Conservation (phyloP, 2,797 vertebrate species). For the Vireo griseus region DNA sequence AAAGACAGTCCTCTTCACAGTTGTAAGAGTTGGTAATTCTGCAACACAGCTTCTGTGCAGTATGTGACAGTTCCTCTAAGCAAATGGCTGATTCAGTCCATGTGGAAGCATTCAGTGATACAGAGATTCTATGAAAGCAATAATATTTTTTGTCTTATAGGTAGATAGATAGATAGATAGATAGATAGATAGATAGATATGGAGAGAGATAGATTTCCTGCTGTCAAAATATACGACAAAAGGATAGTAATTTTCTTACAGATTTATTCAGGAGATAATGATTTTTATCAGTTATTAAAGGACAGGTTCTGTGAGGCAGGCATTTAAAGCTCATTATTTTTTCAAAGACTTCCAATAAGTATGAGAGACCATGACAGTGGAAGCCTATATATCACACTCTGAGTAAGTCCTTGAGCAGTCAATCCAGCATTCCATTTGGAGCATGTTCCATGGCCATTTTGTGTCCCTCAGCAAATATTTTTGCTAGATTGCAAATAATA, state of each 20-base stretch:
- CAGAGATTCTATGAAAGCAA: neutral
- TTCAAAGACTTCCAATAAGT: neutral
- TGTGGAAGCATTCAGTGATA: neutral
- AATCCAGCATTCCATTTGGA: neutral
- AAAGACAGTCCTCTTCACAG: neutral
- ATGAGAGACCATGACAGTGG: neutral
- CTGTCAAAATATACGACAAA: neutral
- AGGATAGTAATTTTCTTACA: neutral
- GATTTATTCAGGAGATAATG: slow-evolving; percentile 7
- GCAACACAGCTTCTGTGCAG: neutral
- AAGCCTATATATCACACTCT: neutral
- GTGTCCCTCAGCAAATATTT: neutral
- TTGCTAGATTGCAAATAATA: neutral
- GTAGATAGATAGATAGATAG: neutral
- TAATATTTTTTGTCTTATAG: neutral
- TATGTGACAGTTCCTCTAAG: neutral
- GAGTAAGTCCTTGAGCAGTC: neutral
- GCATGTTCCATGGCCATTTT: neutral
- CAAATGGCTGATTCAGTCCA: neutral
- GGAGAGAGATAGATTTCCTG: neutral
- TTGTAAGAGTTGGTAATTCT: neutral
- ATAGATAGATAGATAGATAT: neutral
- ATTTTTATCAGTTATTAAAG: slow-evolving; percentile 25
- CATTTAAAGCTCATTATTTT: slow-evolving; percentile 19
- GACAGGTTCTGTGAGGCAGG: neutral